Percentiles rank a stretch among this genome's conserved stretches.
Evolutionary conservation across 2,113 vertebrate genomes (phyloP).

Genomic region (Paratilapia polleni): DNA sequence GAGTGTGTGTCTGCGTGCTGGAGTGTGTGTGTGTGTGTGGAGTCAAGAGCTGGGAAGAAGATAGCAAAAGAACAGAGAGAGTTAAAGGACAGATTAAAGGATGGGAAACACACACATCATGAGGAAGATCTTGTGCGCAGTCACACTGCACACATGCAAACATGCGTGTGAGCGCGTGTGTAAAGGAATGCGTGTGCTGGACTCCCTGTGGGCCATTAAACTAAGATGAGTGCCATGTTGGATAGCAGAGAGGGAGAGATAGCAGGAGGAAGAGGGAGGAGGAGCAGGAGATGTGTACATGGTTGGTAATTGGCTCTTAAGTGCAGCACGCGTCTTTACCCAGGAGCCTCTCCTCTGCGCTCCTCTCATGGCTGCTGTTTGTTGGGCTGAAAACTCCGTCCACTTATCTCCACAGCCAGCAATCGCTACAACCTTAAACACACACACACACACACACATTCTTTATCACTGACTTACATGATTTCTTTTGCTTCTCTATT

Average conservation of each 20-base stretch:
- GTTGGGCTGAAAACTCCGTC: slow-evolving; percentile 66
- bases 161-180: slow-evolving; percentile 18
- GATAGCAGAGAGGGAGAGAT: slow-evolving; percentile 62
- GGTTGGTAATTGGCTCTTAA: slow-evolving; percentile 81
- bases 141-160: slow-evolving; percentile 27
- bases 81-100: slow-evolving; percentile 63
- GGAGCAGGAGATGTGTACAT: slow-evolving; percentile 70
- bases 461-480: slow-evolving; percentile 56
- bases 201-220: slow-evolving; percentile 72
- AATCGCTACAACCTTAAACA: slow-evolving; percentile 70
- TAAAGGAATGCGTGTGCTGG: slow-evolving; percentile 19
- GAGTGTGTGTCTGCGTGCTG: slow-evolving; percentile 55
- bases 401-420: slow-evolving; percentile 69
- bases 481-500: slow-evolving; percentile 29
- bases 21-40: slow-evolving; percentile 3
- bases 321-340: slow-evolving; percentile 76
- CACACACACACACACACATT: slow-evolving; percentile 31
- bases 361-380: slow-evolving; percentile 68
- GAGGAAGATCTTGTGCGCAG: slow-evolving; percentile 10
- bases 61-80: slow-evolving; percentile 46
- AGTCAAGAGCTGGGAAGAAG: slow-evolving; percentile 13
- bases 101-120: slow-evolving; percentile 55
- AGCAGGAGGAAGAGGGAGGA: slow-evolving; percentile 43
- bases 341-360: slow-evolving; percentile 63
- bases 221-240: slow-evolving; percentile 75